Evolutionary conservation across 2,797 vertebrate species (phyloP).

Genomic region (Lithobates pipiens): DNA sequence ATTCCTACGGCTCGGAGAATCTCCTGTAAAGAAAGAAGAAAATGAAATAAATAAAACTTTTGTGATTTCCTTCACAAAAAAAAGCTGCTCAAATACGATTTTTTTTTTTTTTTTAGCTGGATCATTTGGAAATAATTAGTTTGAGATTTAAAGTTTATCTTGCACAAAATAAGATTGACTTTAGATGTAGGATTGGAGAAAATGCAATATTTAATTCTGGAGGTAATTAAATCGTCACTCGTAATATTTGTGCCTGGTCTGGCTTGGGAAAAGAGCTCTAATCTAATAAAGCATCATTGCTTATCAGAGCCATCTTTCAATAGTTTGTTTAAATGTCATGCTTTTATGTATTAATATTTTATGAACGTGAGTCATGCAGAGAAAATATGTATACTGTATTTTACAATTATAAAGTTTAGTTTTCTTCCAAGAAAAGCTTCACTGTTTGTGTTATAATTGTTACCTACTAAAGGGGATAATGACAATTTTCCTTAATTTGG

Average conservation of each 20-base stretch:
- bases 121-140: constrained; percentile 68
- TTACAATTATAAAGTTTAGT: background rate
- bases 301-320: constrained; percentile 18
- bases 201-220: constrained; percentile 51
- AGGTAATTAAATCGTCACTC: constrained; percentile 39
- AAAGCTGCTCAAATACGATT: constrained; percentile 67
- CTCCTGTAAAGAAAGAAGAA: constrained; percentile 75
- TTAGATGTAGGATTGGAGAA: constrained; percentile 45
- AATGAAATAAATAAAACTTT: constrained; percentile 69
- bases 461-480: background rate
- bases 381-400: background rate
- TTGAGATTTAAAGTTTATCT: constrained; percentile 56
- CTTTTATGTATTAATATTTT: background rate
- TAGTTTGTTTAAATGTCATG: constrained; percentile 40
- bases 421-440: background rate
- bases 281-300: constrained; percentile 8
- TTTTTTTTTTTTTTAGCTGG: constrained; percentile 46
- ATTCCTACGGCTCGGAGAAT: constrained; percentile 77
- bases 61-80: constrained; percentile 71
- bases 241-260: constrained; percentile 13
- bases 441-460: background rate
- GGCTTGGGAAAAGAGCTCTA: constrained; percentile 28
- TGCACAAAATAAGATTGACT: constrained; percentile 61
- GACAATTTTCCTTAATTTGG: no score
- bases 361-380: background rate